Base-by-base conservation (phyloP, 2,888 invertebrate genomes). In the Eurytoma californica region DNA sequence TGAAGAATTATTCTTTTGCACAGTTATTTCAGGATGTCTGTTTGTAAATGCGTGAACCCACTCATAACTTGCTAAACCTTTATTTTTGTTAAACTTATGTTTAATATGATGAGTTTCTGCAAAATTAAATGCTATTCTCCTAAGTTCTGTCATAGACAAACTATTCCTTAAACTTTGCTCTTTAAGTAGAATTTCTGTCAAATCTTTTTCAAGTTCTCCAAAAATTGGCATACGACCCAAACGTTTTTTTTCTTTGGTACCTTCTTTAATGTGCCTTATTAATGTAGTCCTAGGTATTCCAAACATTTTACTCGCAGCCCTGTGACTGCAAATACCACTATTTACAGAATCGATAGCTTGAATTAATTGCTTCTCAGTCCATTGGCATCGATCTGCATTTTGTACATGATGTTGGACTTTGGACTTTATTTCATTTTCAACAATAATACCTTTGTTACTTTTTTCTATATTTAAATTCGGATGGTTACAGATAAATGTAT, bases 291-390 rank as follows among this genome's bases (percentile, higher is more conserved):
- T 57, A 57, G 57, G 57, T 18, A 57, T 57, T 16, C 57, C 57
- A 57, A 57, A 57, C 57, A 16, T 57, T 16, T 57, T 57, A 57
- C 57, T 57, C 1, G 57, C 57, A 16, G 57, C 13, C 5, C 57
- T 57, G n/a, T n/a, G 3, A 16, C 57, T 57, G 3, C 57, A 18
- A 18, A 1, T 4, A 16, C 57, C 57, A 57, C n/a, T 57, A n/a
- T 57, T 57, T 7, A 57, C 57, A 57, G 57, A 57, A 16, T 57
- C 57, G 7, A 57, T 57, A 7, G 57, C 57, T 57, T 57, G 57
- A 57, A 57, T 57, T n/a, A 57, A n/a, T n/a, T 57, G 57, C 7
- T 57, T n/a, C n/a, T 57, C 57, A 57, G 57, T 57, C 57, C 57
- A 57, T 16, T n/a, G 13, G 57, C 57, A 57, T 18, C 57, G 16